phyloP scores from a whole-genome alignment of 2,797 vertebrate genomes.

The Furcifer pardalis region DNA sequence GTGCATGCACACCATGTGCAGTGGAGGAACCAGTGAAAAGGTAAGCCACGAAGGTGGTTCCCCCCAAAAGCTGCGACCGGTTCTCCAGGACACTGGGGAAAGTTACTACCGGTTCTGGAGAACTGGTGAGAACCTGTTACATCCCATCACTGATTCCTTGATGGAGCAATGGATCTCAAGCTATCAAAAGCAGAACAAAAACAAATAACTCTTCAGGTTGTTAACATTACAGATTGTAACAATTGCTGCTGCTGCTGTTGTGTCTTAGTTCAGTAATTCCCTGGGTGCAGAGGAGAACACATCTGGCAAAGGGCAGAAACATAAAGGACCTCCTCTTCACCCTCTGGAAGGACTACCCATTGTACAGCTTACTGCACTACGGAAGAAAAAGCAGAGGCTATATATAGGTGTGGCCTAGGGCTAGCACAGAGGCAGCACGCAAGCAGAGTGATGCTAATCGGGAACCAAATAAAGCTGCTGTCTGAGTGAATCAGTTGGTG shows the following conservation, averaged over 20 bases:
- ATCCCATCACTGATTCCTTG: too few relatives aligned
- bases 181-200: background rate
- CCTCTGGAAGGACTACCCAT: background rate
- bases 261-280: background rate
- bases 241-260: background rate
- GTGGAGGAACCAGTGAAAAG: too few relatives aligned
- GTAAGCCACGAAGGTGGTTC: too few relatives aligned
- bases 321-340: background rate
- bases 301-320: background rate
- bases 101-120: too few relatives aligned
- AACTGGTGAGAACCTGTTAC: too few relatives aligned
- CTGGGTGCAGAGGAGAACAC: accelerated
- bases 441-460: slow-evolving; percentile 50
- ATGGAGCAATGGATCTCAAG: slow-evolving; percentile 22
- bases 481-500: slow-evolving; percentile 65
- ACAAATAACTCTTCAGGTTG: slow-evolving; percentile 5
- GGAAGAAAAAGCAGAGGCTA: slow-evolving; percentile 9
- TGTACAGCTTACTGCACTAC: background rate
- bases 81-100: too few relatives aligned
- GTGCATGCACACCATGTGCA: too few relatives aligned
- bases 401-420: slow-evolving; percentile 39
- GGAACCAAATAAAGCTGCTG: slow-evolving; percentile 66
- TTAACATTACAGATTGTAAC: background rate
- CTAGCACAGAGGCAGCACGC: slow-evolving; percentile 1
- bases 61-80: too few relatives aligned